phyloP scores from a whole-genome alignment of 2,797 vertebrate genomes.

The Pampus argenteus region DNA sequence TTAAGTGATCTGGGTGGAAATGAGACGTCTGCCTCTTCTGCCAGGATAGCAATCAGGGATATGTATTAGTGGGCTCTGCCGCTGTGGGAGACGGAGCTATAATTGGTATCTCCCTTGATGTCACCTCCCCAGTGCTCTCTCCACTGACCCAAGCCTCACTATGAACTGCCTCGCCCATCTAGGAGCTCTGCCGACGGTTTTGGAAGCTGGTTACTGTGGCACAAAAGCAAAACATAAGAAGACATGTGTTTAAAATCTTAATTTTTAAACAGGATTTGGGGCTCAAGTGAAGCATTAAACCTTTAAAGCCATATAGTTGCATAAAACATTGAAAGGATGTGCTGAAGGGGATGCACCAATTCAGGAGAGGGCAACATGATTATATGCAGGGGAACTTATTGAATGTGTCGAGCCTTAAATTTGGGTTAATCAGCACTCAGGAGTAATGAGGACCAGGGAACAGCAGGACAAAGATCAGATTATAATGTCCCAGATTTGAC shows the following conservation, averaged over 20 bases:
- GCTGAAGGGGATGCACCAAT: not conserved
- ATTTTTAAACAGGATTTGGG: not conserved
- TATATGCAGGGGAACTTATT: slow-evolving; percentile 3
- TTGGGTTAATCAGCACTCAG: slow-evolving; percentile 47
- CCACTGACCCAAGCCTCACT: slow-evolving; percentile 67
- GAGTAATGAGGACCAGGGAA: slow-evolving; percentile 39
- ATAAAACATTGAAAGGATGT: not conserved
- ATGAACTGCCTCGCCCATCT: slow-evolving; percentile 58
- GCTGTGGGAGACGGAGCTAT: slow-evolving; percentile 72
- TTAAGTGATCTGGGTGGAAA: slow-evolving; percentile 76
- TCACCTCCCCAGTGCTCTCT: slow-evolving; percentile 45
- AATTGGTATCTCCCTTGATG: slow-evolving; percentile 76
- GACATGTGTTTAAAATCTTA: not conserved
- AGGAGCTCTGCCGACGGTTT: slow-evolving; percentile 21
- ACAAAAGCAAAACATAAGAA: not conserved
- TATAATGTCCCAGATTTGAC: slow-evolving; percentile 42
- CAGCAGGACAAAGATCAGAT: slow-evolving; percentile 43
- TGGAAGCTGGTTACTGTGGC: not conserved
- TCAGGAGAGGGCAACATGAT: not conserved
- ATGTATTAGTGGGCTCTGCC: slow-evolving; percentile 70
- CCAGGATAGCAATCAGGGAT: slow-evolving; percentile 73
- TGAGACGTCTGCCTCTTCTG: slow-evolving; percentile 71
- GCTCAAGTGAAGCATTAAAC: not conserved
- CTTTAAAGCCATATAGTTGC: not conserved
- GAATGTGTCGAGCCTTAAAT: slow-evolving; percentile 43